Conservation (phyloP, 2,888 invertebrate genomes). For the Cancer borealis region DNA sequence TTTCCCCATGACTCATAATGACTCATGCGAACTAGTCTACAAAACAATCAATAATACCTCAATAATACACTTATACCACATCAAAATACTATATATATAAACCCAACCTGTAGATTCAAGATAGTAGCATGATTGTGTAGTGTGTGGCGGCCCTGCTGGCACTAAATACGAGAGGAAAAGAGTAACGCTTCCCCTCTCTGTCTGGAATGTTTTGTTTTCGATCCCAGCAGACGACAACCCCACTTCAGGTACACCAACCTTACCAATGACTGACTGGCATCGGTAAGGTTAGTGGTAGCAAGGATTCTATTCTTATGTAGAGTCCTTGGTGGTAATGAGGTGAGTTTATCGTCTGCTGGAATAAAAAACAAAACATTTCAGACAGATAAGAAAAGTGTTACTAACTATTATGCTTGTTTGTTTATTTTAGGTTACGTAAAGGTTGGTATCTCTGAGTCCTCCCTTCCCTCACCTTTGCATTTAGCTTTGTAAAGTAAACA, state of each 20-base stretch:
- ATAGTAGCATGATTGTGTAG: constrained; percentile 61
- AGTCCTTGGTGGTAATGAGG: too few relatives aligned
- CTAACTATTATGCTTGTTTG: background rate
- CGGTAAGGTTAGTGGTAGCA: too few relatives aligned
- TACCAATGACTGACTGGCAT: background rate
- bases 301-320: too few relatives aligned
- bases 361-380: too few relatives aligned
- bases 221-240: constrained; percentile 62
- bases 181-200: background rate
- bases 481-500: background rate
- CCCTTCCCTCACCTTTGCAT: background rate
- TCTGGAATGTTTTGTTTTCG: constrained; percentile 73
- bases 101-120: constrained; percentile 68
- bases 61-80: background rate
- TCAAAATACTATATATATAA: background rate
- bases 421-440: background rate
- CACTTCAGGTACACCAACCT: constrained; percentile 27
- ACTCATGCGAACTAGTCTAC: background rate
- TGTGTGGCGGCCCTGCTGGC: constrained; percentile 58
- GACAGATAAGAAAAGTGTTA: too few relatives aligned
- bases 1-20: background rate
- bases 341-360: too few relatives aligned
- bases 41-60: background rate
- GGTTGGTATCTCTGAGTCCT: background rate
- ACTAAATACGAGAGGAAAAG: background rate